Evolutionary conservation across 2,113 vertebrate genomes (phyloP).

Genomic region (Mellivora capensis): DNA sequence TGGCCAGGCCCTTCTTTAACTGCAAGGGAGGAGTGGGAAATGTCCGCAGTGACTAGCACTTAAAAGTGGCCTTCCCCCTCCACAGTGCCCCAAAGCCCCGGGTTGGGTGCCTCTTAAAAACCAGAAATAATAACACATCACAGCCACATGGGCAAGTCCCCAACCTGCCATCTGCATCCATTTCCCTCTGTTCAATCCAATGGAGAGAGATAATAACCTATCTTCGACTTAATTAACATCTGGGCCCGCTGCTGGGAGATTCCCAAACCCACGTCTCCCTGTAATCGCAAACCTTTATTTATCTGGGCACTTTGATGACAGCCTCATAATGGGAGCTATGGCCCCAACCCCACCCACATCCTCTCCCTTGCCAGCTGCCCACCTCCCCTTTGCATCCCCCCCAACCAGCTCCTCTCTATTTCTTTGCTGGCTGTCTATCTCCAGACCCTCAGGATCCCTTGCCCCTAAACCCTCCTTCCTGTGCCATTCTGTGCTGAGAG

Average conservation of each 20-base stretch:
- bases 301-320: slow-evolving; percentile 67
- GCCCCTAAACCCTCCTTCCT: not conserved
- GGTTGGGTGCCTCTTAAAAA: slow-evolving; percentile 52
- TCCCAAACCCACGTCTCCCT: slow-evolving; percentile 67
- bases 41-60: not conserved
- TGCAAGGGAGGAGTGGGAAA: slow-evolving; percentile 3
- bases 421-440: not conserved
- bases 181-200: slow-evolving; percentile 30
- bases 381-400: not conserved
- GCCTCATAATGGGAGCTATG: slow-evolving; percentile 41
- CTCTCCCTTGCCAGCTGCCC: not conserved
- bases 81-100: not conserved
- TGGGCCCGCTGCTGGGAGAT: slow-evolving; percentile 63
- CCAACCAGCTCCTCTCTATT: not conserved
- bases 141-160: slow-evolving; percentile 34
- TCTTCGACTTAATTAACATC: slow-evolving; percentile 72
- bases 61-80: slow-evolving; percentile 17
- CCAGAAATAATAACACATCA: slow-evolving; percentile 65
- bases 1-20: not conserved
- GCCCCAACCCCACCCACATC: slow-evolving; percentile 38
- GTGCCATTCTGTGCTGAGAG: not conserved
- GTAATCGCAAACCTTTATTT: slow-evolving; percentile 74
- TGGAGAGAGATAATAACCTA: slow-evolving; percentile 65
- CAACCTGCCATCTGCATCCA: slow-evolving; percentile 40
- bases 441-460: too few species aligned